These are phyloP conservation scores for Caenorhabditis macrosperma DNA, from an alignment of 2,888 invertebrate genomes.

Conservation along the genomic window DNA sequence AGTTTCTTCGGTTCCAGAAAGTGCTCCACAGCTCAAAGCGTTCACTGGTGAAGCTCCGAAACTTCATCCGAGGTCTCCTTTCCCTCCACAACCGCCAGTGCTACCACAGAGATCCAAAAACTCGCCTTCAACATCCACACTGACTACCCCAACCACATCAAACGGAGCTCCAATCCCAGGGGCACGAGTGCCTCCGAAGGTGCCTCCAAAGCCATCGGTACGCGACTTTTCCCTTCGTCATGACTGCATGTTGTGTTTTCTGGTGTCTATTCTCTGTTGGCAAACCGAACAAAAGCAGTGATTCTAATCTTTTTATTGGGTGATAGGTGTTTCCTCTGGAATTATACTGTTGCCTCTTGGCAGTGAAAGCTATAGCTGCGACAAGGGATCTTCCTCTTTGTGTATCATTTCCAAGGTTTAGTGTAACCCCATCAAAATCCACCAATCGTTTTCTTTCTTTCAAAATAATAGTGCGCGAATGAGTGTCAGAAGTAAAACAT, in stretches of 20 bases:
- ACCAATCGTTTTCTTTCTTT: slow-evolving; percentile 29
- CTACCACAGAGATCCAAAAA: slow-evolving; percentile 34
- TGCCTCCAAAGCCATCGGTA: slow-evolving; percentile 79
- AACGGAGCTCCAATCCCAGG: slow-evolving; percentile 49
- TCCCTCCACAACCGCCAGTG: slow-evolving; percentile 47
- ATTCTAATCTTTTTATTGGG: slow-evolving; percentile 33
- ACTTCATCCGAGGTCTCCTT: slow-evolving; percentile 44
- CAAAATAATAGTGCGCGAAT: slow-evolving; percentile 52
- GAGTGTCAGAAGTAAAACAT: slow-evolving; percentile 15
- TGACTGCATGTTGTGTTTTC: slow-evolving; percentile 27
- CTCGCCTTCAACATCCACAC: neutral
- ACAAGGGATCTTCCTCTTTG: slow-evolving; percentile 17
- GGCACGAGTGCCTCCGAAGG: slow-evolving; percentile 74
- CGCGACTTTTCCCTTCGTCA: slow-evolving; percentile 28
- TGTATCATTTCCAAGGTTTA: slow-evolving; percentile 40
- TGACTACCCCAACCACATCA: slow-evolving; percentile 10
- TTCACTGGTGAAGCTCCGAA: slow-evolving; percentile 50
- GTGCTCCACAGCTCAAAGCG: slow-evolving; percentile 51
- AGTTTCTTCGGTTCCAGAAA: slow-evolving; percentile 22
- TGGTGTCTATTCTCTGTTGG: slow-evolving; percentile 1
- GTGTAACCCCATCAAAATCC: slow-evolving; percentile 56
- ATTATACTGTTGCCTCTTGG: slow-evolving; percentile 23
- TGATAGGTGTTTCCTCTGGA: slow-evolving; percentile 45
- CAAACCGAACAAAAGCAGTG: slow-evolving; percentile 44
- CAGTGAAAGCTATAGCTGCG: neutral